Evolutionary conservation across 2,797 vertebrate genomes (phyloP).

Genomic region (Dendrocincla tyrannina): DNA sequence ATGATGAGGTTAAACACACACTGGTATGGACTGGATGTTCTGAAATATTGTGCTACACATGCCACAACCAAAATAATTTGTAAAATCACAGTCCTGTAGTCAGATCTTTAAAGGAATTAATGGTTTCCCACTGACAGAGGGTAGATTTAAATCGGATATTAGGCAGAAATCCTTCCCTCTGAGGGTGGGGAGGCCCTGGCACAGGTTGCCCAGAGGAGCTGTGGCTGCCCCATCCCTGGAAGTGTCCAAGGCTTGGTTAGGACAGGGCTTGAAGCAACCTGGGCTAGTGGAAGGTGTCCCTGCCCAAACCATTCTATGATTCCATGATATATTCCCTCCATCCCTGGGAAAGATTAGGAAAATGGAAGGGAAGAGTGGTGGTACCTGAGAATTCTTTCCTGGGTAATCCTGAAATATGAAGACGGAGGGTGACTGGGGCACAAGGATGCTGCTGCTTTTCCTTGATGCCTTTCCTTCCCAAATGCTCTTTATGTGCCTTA

Average conservation of each 20-base stretch:
- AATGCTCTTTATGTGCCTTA: rapidly evolving
- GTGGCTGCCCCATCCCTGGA: background rate
- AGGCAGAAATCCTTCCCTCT: background rate
- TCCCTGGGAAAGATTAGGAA: background rate
- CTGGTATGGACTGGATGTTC: background rate
- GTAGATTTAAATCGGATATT: no score
- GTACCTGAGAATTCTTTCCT: background rate
- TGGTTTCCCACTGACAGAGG: background rate
- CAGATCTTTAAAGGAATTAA: background rate
- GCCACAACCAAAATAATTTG: background rate
- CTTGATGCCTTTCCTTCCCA: background rate
- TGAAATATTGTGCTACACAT: background rate
- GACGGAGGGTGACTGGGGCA: rapidly evolving
- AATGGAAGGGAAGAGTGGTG: background rate
- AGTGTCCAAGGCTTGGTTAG: background rate
- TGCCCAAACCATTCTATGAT: background rate
- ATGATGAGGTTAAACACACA: background rate
- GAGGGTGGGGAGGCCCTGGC: rapidly evolving
- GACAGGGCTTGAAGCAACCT: background rate
- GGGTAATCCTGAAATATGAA: background rate
- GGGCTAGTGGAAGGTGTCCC: background rate
- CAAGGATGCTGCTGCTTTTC: background rate
- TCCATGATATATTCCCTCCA: background rate
- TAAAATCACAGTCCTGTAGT: background rate
- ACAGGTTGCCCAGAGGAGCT: background rate